A percentile compares a stretch with the other conserved stretches of the same genome.
phyloP scores from a whole-genome alignment of 2,797 vertebrate species.

The Merluccius polli region DNA sequence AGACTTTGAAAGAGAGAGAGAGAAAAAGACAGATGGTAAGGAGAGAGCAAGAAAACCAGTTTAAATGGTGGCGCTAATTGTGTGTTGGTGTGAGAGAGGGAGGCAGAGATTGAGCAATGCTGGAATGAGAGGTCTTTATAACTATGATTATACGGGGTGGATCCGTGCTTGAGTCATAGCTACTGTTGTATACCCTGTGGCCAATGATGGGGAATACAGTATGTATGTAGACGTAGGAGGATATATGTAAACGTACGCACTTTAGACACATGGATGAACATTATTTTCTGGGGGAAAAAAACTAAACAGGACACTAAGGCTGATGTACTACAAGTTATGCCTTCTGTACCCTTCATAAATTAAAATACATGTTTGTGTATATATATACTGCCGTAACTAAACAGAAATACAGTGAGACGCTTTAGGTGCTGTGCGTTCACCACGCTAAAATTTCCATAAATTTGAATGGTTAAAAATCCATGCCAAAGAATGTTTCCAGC shows the following conservation, averaged over 20 bases:
- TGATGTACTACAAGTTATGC: not conserved
- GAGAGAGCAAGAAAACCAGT: not conserved
- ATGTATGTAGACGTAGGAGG: not conserved
- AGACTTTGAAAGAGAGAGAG: not conserved
- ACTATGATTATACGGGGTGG: conserved; percentile 10
- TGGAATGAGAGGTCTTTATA: not conserved
- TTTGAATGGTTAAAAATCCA: not conserved
- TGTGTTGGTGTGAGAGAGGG: conserved; percentile 3
- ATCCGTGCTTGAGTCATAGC: not conserved
- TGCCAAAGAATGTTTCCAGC: conserved; percentile 1
- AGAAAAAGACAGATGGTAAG: not conserved
- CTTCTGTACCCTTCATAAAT: not conserved
- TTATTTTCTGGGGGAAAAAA: not conserved
- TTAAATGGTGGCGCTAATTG: not conserved
- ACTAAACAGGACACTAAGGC: not conserved
- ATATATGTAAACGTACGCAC: not conserved
- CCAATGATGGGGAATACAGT: not conserved
- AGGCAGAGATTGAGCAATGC: not conserved
- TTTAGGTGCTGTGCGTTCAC: too few relatives aligned
- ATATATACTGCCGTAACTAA: not conserved
- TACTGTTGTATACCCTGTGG: not conserved
- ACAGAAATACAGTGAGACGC: not conserved
- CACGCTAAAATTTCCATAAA: not conserved
- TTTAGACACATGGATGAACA: not conserved
- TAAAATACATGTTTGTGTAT: not conserved